Conservation (phyloP, 2,113 vertebrate species). For the Myiagra hebetior region DNA sequence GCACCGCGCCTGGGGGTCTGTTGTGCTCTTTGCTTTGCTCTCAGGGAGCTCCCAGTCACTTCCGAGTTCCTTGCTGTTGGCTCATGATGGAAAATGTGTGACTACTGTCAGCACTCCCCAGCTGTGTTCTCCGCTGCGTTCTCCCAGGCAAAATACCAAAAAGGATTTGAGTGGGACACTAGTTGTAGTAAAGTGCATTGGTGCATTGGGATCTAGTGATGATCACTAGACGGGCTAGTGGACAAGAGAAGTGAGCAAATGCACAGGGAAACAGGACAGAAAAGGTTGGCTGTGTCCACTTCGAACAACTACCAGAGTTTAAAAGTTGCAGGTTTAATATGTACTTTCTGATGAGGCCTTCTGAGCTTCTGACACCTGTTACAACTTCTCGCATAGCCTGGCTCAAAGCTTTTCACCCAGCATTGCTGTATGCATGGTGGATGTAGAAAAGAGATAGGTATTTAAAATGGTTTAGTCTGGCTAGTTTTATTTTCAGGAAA, state of each 20-base stretch:
- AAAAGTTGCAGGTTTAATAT: not conserved
- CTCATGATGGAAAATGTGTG: not conserved
- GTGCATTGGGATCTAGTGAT: not conserved
- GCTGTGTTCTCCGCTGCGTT: not conserved
- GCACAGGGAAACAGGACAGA: not conserved
- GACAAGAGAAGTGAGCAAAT: not conserved
- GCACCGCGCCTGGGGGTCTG: accelerated
- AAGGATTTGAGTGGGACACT: not conserved
- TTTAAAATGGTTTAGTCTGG: not conserved
- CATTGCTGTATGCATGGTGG: not conserved
- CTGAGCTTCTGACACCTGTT: not conserved
- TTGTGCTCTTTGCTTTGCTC: accelerated
- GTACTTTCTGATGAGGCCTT: not conserved
- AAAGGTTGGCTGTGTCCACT: not conserved
- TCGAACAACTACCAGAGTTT: not conserved
- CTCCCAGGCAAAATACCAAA: not conserved
- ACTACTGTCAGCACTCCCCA: not conserved
- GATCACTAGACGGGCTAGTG: not conserved
- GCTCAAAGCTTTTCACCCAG: not conserved
- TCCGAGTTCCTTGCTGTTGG: not conserved
- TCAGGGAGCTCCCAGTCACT: not conserved
- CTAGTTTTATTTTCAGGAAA: not conserved
- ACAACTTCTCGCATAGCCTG: not conserved
- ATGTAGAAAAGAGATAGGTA: not conserved
- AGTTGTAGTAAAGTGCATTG: not conserved